Conservation (phyloP, 2,113 vertebrate genomes). For the Saccopteryx bilineata region DNA sequence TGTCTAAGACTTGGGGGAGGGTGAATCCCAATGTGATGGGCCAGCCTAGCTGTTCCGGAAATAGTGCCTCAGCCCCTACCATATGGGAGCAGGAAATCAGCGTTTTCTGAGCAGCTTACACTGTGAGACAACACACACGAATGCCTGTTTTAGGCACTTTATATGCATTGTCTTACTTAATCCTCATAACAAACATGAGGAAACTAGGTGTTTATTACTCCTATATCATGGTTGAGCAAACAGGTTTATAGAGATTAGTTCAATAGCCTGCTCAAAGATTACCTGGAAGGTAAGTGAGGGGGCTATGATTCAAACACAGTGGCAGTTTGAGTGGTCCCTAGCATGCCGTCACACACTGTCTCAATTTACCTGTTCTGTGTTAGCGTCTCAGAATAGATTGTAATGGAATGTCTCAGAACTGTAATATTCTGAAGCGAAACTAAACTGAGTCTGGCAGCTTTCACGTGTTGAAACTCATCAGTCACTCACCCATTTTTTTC, state of each 20-base stretch:
- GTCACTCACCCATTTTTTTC: not conserved
- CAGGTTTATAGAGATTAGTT: not conserved
- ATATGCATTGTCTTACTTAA: slow-evolving; percentile 28
- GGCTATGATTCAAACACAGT: not conserved
- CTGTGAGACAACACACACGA: not conserved
- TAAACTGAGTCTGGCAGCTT: not conserved
- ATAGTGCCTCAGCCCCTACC: not conserved
- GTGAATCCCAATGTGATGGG: not conserved
- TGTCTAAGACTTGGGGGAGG: not conserved
- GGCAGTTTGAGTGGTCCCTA: not conserved
- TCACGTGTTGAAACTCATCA: not conserved
- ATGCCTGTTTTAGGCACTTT: not conserved
- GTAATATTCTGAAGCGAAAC: slow-evolving; percentile 14
- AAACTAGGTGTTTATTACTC: not conserved
- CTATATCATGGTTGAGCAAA: not conserved
- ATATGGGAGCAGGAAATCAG: not conserved
- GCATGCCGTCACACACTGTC: not conserved
- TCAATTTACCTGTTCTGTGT: not conserved
- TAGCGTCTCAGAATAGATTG: slow-evolving; percentile 3
- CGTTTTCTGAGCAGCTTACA: not conserved
- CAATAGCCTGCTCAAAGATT: not conserved
- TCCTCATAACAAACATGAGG: not conserved
- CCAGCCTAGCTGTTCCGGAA: not conserved
- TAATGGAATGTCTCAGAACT: not conserved
- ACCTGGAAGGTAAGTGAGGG: slow-evolving; percentile 4